Evolutionary conservation across 2,888 invertebrate species (phyloP), one percentile per base, ranked within the genome.

Genomic region (Tenthredo amoena): DNA sequence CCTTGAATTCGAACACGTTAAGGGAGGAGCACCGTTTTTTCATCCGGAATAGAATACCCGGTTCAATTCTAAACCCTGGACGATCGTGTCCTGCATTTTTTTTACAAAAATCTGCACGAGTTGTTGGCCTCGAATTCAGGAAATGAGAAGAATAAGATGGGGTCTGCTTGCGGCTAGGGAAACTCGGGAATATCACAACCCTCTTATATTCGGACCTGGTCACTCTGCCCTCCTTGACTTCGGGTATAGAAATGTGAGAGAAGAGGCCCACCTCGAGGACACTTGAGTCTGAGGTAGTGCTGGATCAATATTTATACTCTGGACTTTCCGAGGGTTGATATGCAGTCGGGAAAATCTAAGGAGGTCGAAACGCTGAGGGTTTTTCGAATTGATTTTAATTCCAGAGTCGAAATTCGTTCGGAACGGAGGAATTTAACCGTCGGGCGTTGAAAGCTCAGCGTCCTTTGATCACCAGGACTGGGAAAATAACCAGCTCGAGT

Each of bases 221-320:
- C 40, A 68, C 34, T 74, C 74, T 50, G 31, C 89, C 89, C 89
- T 89, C 89, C 90, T 89, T 89, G 89, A 89, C 88, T 87, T 81
- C 84, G 47, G 89, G 91, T 91, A 92, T 91, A 92, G 91, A 92
- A 92, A 92, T 90, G 89, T 91, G 90, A 91, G 89, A 90, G 89
- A 90, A 90, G 92, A 90, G 91, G 90, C 89, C 89, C 89, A 31
- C 89, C 89, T 91, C 89, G 89, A 92, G 92, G 89, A 88, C 89
- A 90, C 92, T 92, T 89, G 86, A 91, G 87, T 85, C 88, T 92
- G 89, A 91, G 92, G 92, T 77, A 26, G 50, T 91, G 89, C 89
- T 90, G 91, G 91, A 93, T 93, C 92, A 92, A 93, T 92, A 93
- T 92, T 92, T 93, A 92, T 92, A 92, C 92, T 93, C 92, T 91